Evolutionary conservation across 2,113 vertebrate genomes (phyloP).

Genomic region (Ginglymostoma cirratum): DNA sequence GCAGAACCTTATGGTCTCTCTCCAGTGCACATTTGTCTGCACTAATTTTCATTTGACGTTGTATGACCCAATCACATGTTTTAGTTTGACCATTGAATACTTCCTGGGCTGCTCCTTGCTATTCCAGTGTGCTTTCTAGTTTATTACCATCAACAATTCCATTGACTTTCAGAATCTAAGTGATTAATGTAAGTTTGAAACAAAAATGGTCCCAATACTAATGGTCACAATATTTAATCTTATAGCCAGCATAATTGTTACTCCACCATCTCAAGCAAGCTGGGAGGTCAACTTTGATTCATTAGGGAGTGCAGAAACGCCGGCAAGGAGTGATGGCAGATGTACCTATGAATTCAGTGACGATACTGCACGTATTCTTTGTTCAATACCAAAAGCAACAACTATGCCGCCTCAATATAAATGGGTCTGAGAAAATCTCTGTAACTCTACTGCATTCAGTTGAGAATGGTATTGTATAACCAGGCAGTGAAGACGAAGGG

Average conservation of each 20-base stretch:
- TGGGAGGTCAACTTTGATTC: neutral
- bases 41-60: neutral
- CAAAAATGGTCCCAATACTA: neutral
- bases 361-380: no score
- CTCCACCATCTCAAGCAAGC: neutral
- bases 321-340: neutral
- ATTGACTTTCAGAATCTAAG: neutral
- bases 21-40: neutral
- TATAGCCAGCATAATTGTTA: neutral
- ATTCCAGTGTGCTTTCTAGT: neutral
- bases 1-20: neutral
- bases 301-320: neutral
- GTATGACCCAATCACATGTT: neutral
- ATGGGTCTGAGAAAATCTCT: neutral
- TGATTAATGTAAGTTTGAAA: neutral
- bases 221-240: neutral
- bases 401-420: neutral
- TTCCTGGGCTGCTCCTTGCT: neutral
- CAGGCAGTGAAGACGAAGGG: no score
- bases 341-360: neutral
- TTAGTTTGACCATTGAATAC: neutral
- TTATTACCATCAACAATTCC: neutral
- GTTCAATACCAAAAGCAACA: neutral
- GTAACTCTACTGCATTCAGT: neutral
- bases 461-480: neutral